Conservation (phyloP, 2,888 invertebrate genomes). For the Rosalia funebris region DNA sequence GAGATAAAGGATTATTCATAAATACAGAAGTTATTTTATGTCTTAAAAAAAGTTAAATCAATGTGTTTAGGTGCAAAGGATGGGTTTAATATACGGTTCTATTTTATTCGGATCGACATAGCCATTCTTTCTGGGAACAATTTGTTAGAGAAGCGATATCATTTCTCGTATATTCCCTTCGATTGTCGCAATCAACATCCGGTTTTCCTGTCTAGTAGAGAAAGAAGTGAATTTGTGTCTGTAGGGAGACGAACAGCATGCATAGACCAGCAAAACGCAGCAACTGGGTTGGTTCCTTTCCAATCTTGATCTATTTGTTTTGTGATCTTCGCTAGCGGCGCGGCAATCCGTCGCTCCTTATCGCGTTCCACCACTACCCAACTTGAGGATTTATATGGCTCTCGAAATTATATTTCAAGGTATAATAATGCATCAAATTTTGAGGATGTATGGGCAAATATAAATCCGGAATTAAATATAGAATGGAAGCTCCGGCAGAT, state of each 20-base stretch:
- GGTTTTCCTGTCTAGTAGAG: slow-evolving; percentile 61
- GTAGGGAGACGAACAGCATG: slow-evolving; percentile 53
- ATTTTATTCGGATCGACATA: slow-evolving; percentile 50
- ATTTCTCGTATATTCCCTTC: slow-evolving; percentile 59
- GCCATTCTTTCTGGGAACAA: slow-evolving; percentile 56
- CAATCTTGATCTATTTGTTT: slow-evolving; percentile 65
- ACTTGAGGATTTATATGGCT: slow-evolving; percentile 55
- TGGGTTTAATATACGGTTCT: slow-evolving; percentile 25
- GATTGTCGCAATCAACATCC: slow-evolving; percentile 65
- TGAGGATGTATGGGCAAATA: slow-evolving; percentile 62
- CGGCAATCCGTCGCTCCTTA: slow-evolving; percentile 61
- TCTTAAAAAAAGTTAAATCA: not conserved
- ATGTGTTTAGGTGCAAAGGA: slow-evolving; percentile 23
- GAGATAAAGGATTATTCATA: too few relatives aligned
- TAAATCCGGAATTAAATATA: slow-evolving; percentile 66
- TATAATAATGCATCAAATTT: slow-evolving; percentile 65
- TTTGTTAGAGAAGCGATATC: slow-evolving; percentile 59
- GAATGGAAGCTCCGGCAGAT: slow-evolving; percentile 61
- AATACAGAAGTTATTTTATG: too few relatives aligned
- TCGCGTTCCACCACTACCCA: slow-evolving; percentile 59
- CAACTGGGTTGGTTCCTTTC: slow-evolving; percentile 56
- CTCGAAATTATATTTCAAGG: slow-evolving; percentile 63
- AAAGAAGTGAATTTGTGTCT: slow-evolving; percentile 60
- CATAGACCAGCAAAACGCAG: slow-evolving; percentile 59
- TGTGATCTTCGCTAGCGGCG: slow-evolving; percentile 63